These are phyloP conservation scores for Melanophora roralis DNA, from an alignment of 2,888 invertebrate species.

Conservation along the genomic window DNA sequence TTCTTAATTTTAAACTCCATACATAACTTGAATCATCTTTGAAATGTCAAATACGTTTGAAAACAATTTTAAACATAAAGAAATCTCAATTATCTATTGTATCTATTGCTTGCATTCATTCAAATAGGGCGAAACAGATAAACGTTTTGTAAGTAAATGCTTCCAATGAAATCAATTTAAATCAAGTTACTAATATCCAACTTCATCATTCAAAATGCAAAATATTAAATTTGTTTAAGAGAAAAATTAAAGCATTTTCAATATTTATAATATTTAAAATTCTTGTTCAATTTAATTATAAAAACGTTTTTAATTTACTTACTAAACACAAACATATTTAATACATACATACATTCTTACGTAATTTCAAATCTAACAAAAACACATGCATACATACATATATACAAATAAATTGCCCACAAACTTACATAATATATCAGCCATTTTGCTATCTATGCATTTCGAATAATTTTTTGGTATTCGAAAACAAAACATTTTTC, in stretches of 20 bases:
- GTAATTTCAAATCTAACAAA: background rate
- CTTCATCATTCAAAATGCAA: slow-evolving; percentile 59
- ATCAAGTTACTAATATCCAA: slow-evolving; percentile 35
- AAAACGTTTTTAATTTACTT: slow-evolving; percentile 31
- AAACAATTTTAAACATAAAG: slow-evolving; percentile 26
- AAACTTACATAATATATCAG: slow-evolving; percentile 21
- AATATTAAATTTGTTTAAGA: slow-evolving; percentile 67
- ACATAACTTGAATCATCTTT: slow-evolving; percentile 29
- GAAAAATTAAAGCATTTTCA: slow-evolving; percentile 60
- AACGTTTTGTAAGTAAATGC: slow-evolving; percentile 78
- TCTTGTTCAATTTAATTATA: slow-evolving; percentile 45
- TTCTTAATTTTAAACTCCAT: slow-evolving; percentile 42
- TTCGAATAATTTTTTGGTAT: slow-evolving; percentile 2
- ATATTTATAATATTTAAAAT: slow-evolving; percentile 34
- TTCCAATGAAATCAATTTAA: slow-evolving; percentile 70
- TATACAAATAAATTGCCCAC: background rate
- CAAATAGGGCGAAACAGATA: slow-evolving; percentile 77
- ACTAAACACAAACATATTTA: too few relatives aligned
- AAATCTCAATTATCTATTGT: slow-evolving; percentile 61
- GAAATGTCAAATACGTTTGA: slow-evolving; percentile 47
- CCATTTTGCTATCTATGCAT: slow-evolving; percentile 6
- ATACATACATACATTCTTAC: slow-evolving; percentile 1
- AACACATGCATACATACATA: background rate
- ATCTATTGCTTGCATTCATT: slow-evolving; percentile 74
- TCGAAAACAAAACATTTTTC: background rate